Evolutionary conservation across 1,140 invertebrate species (phyloP).

Genomic region (Heterodera schachtii): DNA sequence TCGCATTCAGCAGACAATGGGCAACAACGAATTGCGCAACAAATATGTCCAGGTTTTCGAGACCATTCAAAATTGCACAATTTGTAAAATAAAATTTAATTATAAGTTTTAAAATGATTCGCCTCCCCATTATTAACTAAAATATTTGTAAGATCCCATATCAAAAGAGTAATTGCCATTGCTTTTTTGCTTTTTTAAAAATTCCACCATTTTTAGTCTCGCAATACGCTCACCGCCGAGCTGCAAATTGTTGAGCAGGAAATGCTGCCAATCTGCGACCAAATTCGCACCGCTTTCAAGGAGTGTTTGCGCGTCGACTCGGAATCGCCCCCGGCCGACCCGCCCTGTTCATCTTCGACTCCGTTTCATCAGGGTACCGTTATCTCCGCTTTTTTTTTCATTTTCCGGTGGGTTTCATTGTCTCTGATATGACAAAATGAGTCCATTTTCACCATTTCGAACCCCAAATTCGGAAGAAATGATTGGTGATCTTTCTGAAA

Average conservation of each 20-base stretch:
- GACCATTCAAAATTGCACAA: no score
- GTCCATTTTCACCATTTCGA: background rate
- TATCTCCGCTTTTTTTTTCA: no score
- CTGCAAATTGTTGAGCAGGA: slow-evolving; percentile 15
- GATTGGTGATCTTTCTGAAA: no score
- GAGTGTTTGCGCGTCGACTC: slow-evolving; percentile 13
- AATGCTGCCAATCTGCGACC: slow-evolving; percentile 13
- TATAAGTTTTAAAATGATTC: no score
- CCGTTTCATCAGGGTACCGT: background rate
- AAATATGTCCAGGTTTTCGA: slow-evolving; percentile 31
- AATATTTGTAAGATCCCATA: no score
- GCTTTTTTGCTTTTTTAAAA: slow-evolving; percentile 7
- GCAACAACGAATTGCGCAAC: slow-evolving; percentile 26
- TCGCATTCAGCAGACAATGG: slow-evolving; percentile 10
- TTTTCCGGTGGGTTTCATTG: background rate
- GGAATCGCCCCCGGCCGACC: slow-evolving; percentile 37
- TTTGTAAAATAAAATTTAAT: no score
- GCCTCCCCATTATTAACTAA: no score
- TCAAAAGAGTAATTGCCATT: background rate
- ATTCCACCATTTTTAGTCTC: slow-evolving; percentile 11
- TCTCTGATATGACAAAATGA: background rate
- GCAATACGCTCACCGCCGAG: slow-evolving; percentile 13
- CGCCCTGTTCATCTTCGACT: background rate
- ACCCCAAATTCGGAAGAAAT: no score
- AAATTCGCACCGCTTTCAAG: slow-evolving; percentile 5